These are phyloP conservation scores for Mythimna lalbum DNA, from an alignment of 2,888 invertebrate genomes.

Conservation along the genomic window DNA sequence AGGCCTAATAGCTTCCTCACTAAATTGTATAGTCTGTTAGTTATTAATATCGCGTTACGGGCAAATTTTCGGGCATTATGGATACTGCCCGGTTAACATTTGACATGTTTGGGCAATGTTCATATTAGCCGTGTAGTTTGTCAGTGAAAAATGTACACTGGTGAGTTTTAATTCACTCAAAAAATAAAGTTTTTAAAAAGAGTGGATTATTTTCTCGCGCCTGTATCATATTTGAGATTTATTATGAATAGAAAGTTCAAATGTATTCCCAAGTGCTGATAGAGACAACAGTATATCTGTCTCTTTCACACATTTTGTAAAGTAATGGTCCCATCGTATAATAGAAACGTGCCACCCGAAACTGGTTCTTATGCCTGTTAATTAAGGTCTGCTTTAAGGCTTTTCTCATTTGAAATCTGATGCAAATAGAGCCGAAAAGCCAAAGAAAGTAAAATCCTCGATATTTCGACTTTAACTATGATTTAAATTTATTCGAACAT, in stretches of 20 bases:
- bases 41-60: conserved; percentile 37
- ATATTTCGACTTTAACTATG: not conserved
- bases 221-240: conserved; percentile 47
- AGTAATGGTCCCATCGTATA: conserved; percentile 43
- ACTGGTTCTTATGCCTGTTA: conserved; percentile 30
- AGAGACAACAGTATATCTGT: conserved; percentile 34
- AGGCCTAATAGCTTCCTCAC: conserved; percentile 79
- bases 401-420: conserved; percentile 25
- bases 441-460: conserved; percentile 30
- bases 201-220: conserved; percentile 29
- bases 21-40: conserved; percentile 71
- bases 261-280: conserved; percentile 40
- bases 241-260: conserved; percentile 49
- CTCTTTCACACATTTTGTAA: conserved; percentile 44
- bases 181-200: conserved; percentile 21
- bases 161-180: conserved; percentile 24
- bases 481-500: conserved; percentile 11
- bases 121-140: not conserved
- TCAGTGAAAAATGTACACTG: conserved; percentile 10
- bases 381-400: conserved; percentile 33
- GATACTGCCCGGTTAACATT: conserved; percentile 18
- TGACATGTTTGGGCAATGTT: conserved; percentile 13
- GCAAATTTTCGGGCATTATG: conserved; percentile 26
- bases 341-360: conserved; percentile 45
- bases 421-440: conserved; percentile 32